Conservation (phyloP, 2,113 vertebrate species). For the Passer domesticus region DNA sequence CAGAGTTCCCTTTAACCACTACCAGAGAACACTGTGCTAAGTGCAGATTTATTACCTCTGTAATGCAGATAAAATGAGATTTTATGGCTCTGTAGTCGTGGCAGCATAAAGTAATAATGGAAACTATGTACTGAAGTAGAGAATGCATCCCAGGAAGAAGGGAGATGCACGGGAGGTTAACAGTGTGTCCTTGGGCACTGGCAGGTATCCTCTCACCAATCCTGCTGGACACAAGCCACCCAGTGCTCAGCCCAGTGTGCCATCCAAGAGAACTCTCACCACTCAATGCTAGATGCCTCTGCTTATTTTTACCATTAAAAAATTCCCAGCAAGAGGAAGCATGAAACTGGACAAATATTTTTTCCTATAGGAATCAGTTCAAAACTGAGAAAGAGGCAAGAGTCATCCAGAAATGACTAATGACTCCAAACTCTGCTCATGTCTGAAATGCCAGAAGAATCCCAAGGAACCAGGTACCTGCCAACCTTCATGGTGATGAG, state of each 20-base stretch:
- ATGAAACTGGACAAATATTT: not conserved
- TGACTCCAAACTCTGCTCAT: not conserved
- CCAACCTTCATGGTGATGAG: fast-evolving
- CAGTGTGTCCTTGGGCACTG: not conserved
- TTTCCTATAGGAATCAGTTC: not conserved
- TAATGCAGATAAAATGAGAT: slow-evolving; percentile 52
- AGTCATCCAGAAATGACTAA: not conserved
- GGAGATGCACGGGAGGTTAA: not conserved
- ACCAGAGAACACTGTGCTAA: not conserved
- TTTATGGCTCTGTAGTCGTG: slow-evolving; percentile 42
- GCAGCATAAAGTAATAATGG: slow-evolving; percentile 29
- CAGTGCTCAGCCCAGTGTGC: not conserved
- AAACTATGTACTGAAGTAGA: not conserved
- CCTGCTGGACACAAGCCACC: fast-evolving
- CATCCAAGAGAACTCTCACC: not conserved
- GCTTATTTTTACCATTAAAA: not conserved
- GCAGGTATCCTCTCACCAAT: not conserved
- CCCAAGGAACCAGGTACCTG: not conserved
- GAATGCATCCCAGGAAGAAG: not conserved
- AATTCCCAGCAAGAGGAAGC: not conserved
- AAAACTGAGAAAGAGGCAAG: not conserved
- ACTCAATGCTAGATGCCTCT: not conserved
- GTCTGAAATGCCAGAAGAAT: not conserved
- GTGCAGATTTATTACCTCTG: slow-evolving; percentile 36
- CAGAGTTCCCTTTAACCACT: not conserved